phyloP scores from a whole-genome alignment of 2,888 invertebrate genomes.

The Thera obeliscata region DNA sequence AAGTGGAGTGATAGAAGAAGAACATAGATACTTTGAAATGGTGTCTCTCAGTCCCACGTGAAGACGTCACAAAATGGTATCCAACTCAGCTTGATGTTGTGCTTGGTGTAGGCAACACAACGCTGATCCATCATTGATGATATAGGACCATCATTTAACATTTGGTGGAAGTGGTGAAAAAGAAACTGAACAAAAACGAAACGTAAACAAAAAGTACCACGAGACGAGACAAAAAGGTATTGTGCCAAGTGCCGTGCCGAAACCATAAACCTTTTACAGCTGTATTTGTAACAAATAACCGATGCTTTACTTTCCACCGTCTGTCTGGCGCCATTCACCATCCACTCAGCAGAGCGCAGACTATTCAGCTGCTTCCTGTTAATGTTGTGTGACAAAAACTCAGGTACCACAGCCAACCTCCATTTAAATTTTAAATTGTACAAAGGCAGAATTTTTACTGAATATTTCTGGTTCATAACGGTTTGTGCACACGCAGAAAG shows the following conservation, averaged over 20 bases:
- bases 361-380: constrained; percentile 59
- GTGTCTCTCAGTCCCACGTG: too few species aligned
- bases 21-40: too few species aligned
- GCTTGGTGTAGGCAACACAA: too few species aligned
- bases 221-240: constrained; percentile 26
- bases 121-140: too few species aligned
- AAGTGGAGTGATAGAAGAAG: too few species aligned
- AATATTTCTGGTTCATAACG: constrained; percentile 54
- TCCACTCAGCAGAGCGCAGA: constrained; percentile 33
- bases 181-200: constrained; percentile 17
- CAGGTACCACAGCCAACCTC: constrained; percentile 54
- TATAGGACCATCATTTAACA: too few species aligned
- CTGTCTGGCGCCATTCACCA: constrained; percentile 50
- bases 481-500: constrained; percentile 37
- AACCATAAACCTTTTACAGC: constrained; percentile 37
- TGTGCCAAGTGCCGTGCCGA: constrained; percentile 34
- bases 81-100: too few species aligned
- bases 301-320: constrained; percentile 42
- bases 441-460: constrained; percentile 46
- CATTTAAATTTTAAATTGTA: constrained; percentile 41
- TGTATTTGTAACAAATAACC: constrained; percentile 51
- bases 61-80: too few species aligned
- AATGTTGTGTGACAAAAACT: constrained; percentile 54
- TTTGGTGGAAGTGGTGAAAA: background rate
- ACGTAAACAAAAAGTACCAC: constrained; percentile 14